Percentiles rank a stretch among this genome's conserved stretches.
phyloP scores from a whole-genome alignment of 2,113 vertebrate genomes.

The Cheirogaleus medius region DNA sequence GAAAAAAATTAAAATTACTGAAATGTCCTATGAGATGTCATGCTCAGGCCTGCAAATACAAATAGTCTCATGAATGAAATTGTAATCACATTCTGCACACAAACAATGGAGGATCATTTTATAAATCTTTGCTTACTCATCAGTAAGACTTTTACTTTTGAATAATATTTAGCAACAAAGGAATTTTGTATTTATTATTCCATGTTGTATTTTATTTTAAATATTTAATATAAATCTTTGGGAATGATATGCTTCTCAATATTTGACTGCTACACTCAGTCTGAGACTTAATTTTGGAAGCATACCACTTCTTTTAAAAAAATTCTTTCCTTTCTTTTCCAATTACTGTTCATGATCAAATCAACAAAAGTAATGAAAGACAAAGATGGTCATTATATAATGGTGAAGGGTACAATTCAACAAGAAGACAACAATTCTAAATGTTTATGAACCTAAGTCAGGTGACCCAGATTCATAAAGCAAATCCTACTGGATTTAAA shows the following conservation, averaged over 20 bases:
- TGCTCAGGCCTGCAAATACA: not conserved
- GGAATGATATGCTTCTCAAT: not conserved
- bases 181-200: not conserved
- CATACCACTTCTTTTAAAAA: not conserved
- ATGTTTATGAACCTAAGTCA: too few species aligned
- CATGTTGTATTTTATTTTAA: not conserved
- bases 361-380: too few species aligned
- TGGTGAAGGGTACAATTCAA: too few species aligned
- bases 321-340: not conserved
- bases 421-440: too few species aligned
- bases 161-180: not conserved
- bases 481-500: too few species aligned
- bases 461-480: too few species aligned
- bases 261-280: not conserved
- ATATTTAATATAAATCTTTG: not conserved
- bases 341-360: not conserved
- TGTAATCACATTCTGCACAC: not conserved
- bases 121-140: not conserved
- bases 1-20: not conserved
- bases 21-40: not conserved
- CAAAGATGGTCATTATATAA: too few species aligned
- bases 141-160: not conserved
- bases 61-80: not conserved
- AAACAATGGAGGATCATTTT: not conserved
- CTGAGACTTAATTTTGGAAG: not conserved